A percentile compares a stretch with the other conserved stretches of the same genome.
Evolutionary conservation across 2,888 invertebrate species (phyloP).

Genomic region (Gymnocheta viridis): DNA sequence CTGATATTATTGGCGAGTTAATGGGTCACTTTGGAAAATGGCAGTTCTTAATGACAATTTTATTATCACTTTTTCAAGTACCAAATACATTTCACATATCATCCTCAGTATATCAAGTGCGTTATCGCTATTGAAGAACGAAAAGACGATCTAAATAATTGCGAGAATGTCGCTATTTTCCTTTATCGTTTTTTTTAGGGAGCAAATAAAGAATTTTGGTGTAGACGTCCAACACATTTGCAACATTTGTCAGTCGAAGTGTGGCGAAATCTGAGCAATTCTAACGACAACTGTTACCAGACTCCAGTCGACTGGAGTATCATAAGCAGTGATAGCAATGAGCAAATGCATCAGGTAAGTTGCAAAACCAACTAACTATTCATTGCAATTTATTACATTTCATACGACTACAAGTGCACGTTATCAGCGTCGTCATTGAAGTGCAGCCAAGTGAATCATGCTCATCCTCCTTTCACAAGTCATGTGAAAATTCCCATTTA

Average conservation of each 20-base stretch:
- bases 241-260: conserved; percentile 83
- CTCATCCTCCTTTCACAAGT: conserved; percentile 19
- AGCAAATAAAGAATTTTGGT: conserved; percentile 87
- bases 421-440: conserved; percentile 13
- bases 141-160: background rate
- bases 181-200: conserved; percentile 82
- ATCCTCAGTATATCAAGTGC: conserved; percentile 88
- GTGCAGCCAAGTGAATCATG: conserved; percentile 11
- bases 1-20: conserved; percentile 86
- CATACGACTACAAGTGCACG: background rate
- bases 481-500: conserved; percentile 60
- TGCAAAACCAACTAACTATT: background rate
- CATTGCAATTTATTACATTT: background rate
- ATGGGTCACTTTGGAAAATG: conserved; percentile 90
- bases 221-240: conserved; percentile 85
- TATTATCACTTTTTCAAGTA: conserved; percentile 89
- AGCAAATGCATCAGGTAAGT: conserved; percentile 75
- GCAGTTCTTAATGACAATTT: conserved; percentile 89
- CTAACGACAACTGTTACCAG: conserved; percentile 84
- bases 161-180: background rate
- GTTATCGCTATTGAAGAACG: conserved; percentile 72
- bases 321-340: conserved; percentile 71
- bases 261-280: conserved; percentile 88
- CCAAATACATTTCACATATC: conserved; percentile 92
- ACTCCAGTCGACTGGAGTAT: conserved; percentile 82